Conservation (phyloP, 1,140 invertebrate genomes). For the Pachyrhynchus sulphureomaculatus region DNA sequence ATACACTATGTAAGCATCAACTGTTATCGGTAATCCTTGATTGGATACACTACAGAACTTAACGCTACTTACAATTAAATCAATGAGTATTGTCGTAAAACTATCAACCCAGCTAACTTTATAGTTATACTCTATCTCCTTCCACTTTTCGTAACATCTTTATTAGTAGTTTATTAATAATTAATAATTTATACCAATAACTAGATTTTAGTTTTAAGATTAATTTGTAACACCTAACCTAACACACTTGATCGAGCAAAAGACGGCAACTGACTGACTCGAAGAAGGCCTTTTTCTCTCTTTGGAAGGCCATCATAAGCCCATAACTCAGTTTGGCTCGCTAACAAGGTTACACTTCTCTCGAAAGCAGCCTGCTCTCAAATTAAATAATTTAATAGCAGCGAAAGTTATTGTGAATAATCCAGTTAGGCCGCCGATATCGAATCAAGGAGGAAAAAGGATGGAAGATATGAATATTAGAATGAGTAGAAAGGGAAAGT, state of each 20-base stretch:
- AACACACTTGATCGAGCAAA: conserved; percentile 22
- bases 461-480: background rate
- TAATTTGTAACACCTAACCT: no score
- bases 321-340: conserved; percentile 32
- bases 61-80: no score
- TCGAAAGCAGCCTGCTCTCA: conserved; percentile 26
- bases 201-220: no score
- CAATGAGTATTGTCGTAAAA: no score
- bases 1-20: no score
- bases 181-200: no score
- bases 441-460: conserved; percentile 3
- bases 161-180: no score
- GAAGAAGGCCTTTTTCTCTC: conserved; percentile 32
- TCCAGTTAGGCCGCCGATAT: conserved; percentile 26
- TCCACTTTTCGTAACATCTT: no score
- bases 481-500: background rate
- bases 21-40: no score
- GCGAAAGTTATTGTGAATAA: conserved; percentile 36
- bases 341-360: conserved; percentile 31
- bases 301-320: conserved; percentile 30
- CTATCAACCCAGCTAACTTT: no score
- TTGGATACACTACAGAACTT: no score
- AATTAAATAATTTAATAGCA: conserved; percentile 36
- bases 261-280: conserved; percentile 29
- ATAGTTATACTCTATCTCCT: no score